Base-by-base conservation (phyloP, 2,113 vertebrate genomes). In the Sylvilagus bachmani region DNA sequence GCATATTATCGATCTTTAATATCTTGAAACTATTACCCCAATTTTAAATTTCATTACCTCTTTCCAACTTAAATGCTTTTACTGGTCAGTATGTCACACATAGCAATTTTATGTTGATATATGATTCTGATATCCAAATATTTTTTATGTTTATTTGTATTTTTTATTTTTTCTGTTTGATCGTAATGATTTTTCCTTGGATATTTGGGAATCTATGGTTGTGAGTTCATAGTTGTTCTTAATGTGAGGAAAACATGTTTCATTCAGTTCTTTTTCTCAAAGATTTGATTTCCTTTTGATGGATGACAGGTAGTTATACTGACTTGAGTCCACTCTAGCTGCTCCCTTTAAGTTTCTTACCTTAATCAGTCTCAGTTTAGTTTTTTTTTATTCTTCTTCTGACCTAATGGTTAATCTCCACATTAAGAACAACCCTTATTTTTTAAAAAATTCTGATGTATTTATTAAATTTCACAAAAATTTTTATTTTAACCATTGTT, bases 121-220 rank as follows among this genome's bases (percentile, higher is more conserved):
- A n/a, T 80, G 3, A 80, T 91, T 85, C 19, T 71, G 81, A 77
- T 71, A n/a, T 10, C n/a, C 25, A 79, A 10, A 29, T 89, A 80
- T 1, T 16, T 71, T 36, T 71, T 33, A 13, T 58, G 0, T 19
- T 82, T 83, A 53, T 78, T 95, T 89, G 80, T 84, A 53, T 73
- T 78, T 6, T 51, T 61, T 77, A 1, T 93, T 94, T 8, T 93
- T 93, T 80, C 31, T 85, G 17, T 49, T 91, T 87, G 19, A 4
- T 77, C 88, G 29, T 66, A 70, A 4, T 73, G 49, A n/a, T 96
- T 92, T 36, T 88, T 85, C 36, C 90, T 87, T 94, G 64, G 16
- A 22, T 88, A 11, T 86, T 94, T 95, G 66, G 25, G 22, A 69
- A 67, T 90, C 58, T 86, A 0, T 95, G n/a, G 33, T 44, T 92